Evolutionary conservation across 2,113 vertebrate species (phyloP), one percentile per base, ranked within the genome.

Genomic region (Gobius niger): DNA sequence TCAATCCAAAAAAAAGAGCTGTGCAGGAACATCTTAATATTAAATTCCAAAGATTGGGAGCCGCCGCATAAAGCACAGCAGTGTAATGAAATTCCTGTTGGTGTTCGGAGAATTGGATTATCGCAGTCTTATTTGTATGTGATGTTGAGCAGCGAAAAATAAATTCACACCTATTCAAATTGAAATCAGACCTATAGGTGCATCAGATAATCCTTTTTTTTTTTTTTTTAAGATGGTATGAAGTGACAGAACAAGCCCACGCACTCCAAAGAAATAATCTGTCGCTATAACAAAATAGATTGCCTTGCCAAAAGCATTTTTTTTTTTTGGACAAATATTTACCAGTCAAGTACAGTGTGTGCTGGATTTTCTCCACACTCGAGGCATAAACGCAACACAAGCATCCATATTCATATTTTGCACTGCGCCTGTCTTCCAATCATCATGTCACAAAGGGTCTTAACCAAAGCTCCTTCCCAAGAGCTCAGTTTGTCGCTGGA

Each of bases 111-210:
- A 93, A 93, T 92, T 93, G 93, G 91, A 93, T 93, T 93, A 93
- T 84, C 78, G 83, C 80, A 59, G 86, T 76, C 78, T 89, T 91
- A 93, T 93, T 93, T 93, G 85, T 92, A 86, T 88, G 88, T 87
- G 90, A 91, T 92, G 91, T 90, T 91, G 91, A 90, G 84, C 89
- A 89, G 83, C 85, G 84, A 86, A 89, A 93, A 93, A 92, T 92
- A 93, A 92, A 93, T 92, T 93, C 87, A 81, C 93, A 93, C 89
- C 91, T 92, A 92, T 93, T 93, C 91, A 93, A 91, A 93, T 93
- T 93, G 90, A 93, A 93, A 93, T 93, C 90, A 93, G 88, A 92
- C 87, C 89, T 80, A 34, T 34, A 89, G 91, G 92, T 93, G 91
- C 83, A 90, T 88, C 83, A 89, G 87, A 89, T 93, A 93, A 93